These are phyloP conservation scores for Cyprinella venusta DNA, from an alignment of 2,797 vertebrate species.

Conservation along the genomic window DNA sequence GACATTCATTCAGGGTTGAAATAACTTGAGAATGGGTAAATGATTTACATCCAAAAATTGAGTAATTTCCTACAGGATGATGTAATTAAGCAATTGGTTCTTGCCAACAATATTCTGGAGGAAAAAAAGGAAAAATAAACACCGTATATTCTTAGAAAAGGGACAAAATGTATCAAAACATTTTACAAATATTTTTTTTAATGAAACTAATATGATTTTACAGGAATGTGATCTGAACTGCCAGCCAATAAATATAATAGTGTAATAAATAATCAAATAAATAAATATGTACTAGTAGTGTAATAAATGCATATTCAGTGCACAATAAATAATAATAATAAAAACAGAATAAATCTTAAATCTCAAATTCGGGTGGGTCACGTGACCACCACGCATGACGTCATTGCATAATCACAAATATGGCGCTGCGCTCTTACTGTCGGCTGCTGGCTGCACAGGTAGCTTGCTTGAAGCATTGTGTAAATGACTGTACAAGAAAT, in stretches of 20 bases:
- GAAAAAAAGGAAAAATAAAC: not conserved
- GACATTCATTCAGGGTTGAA: too few species aligned
- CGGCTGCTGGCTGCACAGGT: conserved; percentile 21
- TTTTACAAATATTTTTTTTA: not conserved
- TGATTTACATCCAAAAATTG: not conserved
- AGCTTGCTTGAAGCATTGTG: not conserved
- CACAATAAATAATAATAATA: not conserved
- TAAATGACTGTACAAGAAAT: conserved; percentile 10
- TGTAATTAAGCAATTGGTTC: not conserved
- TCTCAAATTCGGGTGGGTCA: not conserved
- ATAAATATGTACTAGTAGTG: not conserved
- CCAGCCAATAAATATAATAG: not conserved
- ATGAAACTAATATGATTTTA: not conserved
- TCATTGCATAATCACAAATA: conserved; percentile 36
- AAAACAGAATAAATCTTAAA: too few species aligned
- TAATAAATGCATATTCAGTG: not conserved
- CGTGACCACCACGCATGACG: conserved; percentile 13
- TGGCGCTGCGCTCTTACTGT: conserved; percentile 56
- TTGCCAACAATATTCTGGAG: not conserved
- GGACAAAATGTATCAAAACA: not conserved
- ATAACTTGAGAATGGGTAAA: too few species aligned
- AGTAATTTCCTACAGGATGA: not conserved
- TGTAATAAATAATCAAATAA: too few species aligned
- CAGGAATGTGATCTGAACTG: not conserved
- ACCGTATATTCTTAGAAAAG: not conserved